Percentiles rank a stretch among this genome's conserved stretches.
These are phyloP conservation scores for Nephrotoma flavescens DNA, from an alignment of 2,888 invertebrate genomes.

Conservation along the genomic window DNA sequence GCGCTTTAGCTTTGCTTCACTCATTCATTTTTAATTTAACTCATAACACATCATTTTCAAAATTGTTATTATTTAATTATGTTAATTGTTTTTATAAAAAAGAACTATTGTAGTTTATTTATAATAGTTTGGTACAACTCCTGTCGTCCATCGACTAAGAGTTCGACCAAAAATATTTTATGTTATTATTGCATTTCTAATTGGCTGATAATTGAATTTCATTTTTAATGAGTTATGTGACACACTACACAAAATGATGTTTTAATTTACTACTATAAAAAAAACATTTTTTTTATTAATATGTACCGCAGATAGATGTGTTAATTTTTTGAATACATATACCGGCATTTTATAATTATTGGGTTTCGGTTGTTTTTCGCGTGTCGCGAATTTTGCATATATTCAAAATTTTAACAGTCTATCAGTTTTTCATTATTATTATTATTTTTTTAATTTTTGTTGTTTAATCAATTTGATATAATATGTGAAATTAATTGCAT, in stretches of 20 bases:
- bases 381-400: not conserved
- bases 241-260: not conserved
- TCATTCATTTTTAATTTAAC: not conserved
- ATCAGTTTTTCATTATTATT: not conserved
- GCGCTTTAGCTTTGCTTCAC: not conserved
- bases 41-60: not conserved
- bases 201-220: not conserved
- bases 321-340: not conserved
- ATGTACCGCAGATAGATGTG: not conserved
- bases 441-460: not conserved
- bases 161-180: not conserved
- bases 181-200: not conserved
- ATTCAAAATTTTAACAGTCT: not conserved
- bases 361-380: no score
- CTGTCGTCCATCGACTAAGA: not conserved
- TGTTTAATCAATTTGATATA: not conserved
- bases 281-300: not conserved
- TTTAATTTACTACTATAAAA: not conserved
- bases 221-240: not conserved
- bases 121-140: not conserved
- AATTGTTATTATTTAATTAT: not conserved
- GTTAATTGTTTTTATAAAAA: not conserved
- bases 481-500: not conserved
- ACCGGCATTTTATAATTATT: not conserved
- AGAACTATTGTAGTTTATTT: not conserved